A percentile compares a stretch with the other conserved stretches of the same genome.
Conservation (phyloP, 2,888 invertebrate genomes). For the Auanema freiburgensis region DNA sequence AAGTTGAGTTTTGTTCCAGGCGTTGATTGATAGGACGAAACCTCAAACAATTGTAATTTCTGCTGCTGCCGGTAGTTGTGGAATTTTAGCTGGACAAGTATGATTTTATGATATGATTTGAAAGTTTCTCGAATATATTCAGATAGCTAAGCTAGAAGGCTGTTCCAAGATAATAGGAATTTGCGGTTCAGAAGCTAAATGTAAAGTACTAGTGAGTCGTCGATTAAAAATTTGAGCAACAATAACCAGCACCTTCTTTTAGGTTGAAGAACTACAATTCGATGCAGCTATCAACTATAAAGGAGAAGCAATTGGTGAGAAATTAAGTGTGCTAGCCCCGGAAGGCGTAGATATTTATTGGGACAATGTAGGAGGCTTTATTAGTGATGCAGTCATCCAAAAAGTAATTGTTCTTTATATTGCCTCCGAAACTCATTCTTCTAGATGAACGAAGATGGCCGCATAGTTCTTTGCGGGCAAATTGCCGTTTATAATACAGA, state of each 20-base stretch:
- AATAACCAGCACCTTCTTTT: neutral
- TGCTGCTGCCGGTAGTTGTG: conserved; percentile 66
- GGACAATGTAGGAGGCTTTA: conserved; percentile 67
- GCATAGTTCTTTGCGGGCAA: conserved; percentile 66
- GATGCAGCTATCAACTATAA: conserved; percentile 64
- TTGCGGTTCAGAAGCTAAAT: conserved; percentile 66
- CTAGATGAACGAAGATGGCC: conserved; percentile 64
- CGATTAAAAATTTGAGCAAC: neutral
- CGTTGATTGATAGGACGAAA: conserved; percentile 58
- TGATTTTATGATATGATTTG: neutral
- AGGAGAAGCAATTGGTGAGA: conserved; percentile 55
- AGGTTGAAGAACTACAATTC: conserved; percentile 61
- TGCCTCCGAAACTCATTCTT: neutral
- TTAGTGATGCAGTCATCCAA: conserved; percentile 65
- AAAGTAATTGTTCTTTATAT: conserved; percentile 48
- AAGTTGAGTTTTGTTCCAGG: conserved; percentile 38
- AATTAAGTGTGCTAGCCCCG: conserved; percentile 61
- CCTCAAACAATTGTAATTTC: conserved; percentile 65
- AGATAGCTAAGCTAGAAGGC: conserved; percentile 64
- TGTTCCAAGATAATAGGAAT: conserved; percentile 65
- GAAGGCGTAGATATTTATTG: conserved; percentile 66
- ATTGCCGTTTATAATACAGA: conserved; percentile 66
- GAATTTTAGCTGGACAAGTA: conserved; percentile 66
- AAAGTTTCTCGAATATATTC: conserved; percentile 14
- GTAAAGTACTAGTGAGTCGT: conserved; percentile 53